Evolutionary conservation across 1,140 invertebrate genomes (phyloP).

Genomic region (Zaprionus taronus): DNA sequence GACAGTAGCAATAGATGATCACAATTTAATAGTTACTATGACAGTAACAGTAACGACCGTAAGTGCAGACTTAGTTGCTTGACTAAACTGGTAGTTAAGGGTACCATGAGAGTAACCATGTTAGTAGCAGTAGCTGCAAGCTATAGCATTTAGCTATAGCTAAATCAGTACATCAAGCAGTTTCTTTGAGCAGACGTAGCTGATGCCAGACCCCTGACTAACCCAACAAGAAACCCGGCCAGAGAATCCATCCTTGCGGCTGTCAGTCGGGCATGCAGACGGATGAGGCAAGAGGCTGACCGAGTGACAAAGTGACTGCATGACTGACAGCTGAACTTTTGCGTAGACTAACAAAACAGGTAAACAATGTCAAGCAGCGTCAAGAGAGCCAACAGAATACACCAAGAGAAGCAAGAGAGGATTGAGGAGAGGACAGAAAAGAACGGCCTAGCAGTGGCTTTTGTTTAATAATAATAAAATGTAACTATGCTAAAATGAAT

Average conservation of each 20-base stretch:
- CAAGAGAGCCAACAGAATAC: slow-evolving; percentile 21
- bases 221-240: background rate
- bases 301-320: slow-evolving; percentile 58
- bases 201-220: background rate
- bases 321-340: slow-evolving; percentile 60
- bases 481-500: slow-evolving; percentile 49
- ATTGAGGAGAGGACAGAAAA: background rate
- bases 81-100: background rate
- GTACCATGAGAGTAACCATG: background rate
- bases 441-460: slow-evolving; percentile 23
- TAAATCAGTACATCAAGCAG: background rate
- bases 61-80: background rate
- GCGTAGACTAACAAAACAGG: slow-evolving; percentile 38
- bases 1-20: background rate
- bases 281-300: slow-evolving; percentile 13
- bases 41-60: background rate
- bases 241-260: background rate
- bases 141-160: background rate
- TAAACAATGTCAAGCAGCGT: slow-evolving; percentile 51
- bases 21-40: background rate
- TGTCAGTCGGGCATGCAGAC: slow-evolving; percentile 2
- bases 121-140: background rate
- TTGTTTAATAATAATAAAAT: slow-evolving; percentile 76
- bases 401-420: background rate
- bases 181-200: background rate